These are phyloP conservation scores for Lates calcarifer DNA, from an alignment of 2,113 vertebrate species.

Conservation along the genomic window DNA sequence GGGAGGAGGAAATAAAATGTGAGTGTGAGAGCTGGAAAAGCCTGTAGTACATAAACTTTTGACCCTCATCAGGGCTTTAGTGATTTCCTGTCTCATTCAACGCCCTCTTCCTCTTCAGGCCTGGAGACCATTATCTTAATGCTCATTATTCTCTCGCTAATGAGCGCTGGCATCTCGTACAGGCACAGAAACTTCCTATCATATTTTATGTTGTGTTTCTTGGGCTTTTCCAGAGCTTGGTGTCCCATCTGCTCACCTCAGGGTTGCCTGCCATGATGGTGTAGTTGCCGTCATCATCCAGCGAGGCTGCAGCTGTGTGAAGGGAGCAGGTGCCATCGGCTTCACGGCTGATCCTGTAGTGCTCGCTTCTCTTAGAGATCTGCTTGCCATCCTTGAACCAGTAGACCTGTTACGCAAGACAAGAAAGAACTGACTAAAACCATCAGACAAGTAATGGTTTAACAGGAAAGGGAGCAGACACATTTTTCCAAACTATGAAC, in stretches of 20 bases:
- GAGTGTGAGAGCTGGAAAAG: conserved; percentile 42
- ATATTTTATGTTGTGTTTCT: not conserved
- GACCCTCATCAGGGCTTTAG: conserved; percentile 52
- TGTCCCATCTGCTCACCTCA: conserved; percentile 83
- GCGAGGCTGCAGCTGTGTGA: conserved; percentile 88
- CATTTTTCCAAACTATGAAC: not conserved
- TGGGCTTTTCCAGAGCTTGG: not conserved
- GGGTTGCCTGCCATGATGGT: conserved; percentile 96
- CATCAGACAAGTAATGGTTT: not conserved
- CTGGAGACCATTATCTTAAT: conserved; percentile 45
- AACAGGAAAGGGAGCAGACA: not conserved
- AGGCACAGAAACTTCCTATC: not conserved
- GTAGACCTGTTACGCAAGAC: conserved; percentile 87
- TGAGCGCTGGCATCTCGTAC: conserved; percentile 9
- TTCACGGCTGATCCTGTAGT: conserved; percentile 93
- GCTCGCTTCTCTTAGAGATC: conserved; percentile 96
- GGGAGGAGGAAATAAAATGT: conserved; percentile 51
- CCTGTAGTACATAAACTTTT: conserved; percentile 48
- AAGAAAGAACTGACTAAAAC: not conserved
- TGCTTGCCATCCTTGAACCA: conserved; percentile 99
- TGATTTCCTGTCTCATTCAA: conserved; percentile 68
- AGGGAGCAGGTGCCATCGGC: conserved; percentile 93
- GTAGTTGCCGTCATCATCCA: conserved; percentile 99
- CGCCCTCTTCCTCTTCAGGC: conserved; percentile 64
- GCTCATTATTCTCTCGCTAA: conserved; percentile 47